Base-by-base conservation (phyloP, 2,888 invertebrate genomes). In the Asteroscopus sphinx region DNA sequence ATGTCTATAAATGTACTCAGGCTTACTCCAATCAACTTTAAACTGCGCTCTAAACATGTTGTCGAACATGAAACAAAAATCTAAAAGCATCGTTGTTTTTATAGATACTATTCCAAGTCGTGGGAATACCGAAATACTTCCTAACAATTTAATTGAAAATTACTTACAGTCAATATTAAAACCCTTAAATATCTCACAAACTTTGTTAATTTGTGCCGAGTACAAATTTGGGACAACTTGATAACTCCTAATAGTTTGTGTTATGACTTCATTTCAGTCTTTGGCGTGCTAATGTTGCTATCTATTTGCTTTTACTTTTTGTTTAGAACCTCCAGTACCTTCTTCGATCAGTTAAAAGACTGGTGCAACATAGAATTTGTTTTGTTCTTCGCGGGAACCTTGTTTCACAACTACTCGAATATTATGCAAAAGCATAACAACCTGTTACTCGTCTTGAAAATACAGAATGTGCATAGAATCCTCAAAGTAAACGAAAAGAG, bases 211-310 rank as follows among this genome's bases (percentile, higher is more conserved):
- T 1, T 35, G 44, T 21, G 13, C 33, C 8, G 62, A 11, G 17
- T 62, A 60, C 28, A 62, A 45, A 52, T 62, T 17, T 13, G 5
- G 11, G 17, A 53, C 4, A 13, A 15, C 9, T 5, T 61, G 2
- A 63, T 63, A 8, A 32, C 7, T 11, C 13, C 35, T 3, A 63
- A 21, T n/a, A 32, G 13, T 36, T 16, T 7, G 1, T 11, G 16
- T 8, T 63, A 61, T 25, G 45, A 15, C 11, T 7, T 44, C 12
- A 0, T 45, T 2, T 53, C 60, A 6, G 8, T 62, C 0, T 17
- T 16, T 1, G 21, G 37, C n/a, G 1, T 12, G 0, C 0, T 44
- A 3, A 9, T 62, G 13, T 3, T 28, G 6, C 7, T 16, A 7
- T 9, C 7, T 6, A 0, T 28, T 4, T 6, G 21, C n/a, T 2